Evolutionary conservation across 2,888 invertebrate species (phyloP), one percentile per base, ranked within the genome.

Genomic region (Drosophila quasianomalipes): DNA sequence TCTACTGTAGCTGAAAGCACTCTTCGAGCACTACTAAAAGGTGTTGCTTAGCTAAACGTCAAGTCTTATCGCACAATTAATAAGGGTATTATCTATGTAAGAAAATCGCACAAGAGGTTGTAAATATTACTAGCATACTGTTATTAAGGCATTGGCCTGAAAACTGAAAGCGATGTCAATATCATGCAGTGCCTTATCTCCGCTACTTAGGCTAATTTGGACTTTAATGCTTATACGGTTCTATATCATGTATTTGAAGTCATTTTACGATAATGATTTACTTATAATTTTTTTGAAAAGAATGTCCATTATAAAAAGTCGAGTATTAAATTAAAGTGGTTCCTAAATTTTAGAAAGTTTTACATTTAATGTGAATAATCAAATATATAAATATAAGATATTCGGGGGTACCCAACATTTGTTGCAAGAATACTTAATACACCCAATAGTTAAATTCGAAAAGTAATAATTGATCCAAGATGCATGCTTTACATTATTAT

Each of bases 1-100:
- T 33, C 47, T 51, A 85, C 88, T 83, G 75, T 55, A 44, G 53
- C 53, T 52, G 33, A 44, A 44, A n/a, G n/a, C 33, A n/a, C 33
- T 53, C 14, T 41, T 30, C 5, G 22, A 49, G 49, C 57, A 55
- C 61, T 47, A 35, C 57, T 74, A 66, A 66, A 64, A 55, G 41
- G 26, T 35, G n/a, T 61, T 73, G 37, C 37, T 57, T 53, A 61
- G 44, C 47, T 47, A 47, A 22, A 22, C 7, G 22, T 7, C 47
- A 47, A 22, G 14, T 47, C 44, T 47, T 47, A 22, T 47, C 7
- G 14, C 3, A 22, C 47, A 47, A 28, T 19, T 28, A 19, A 28
- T 5, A 14, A 49, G 19, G 4, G 28, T 9, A 9, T 28, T 49
- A 49, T 49, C 49, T 49, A 49, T 28, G 9, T 49, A n/a, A 26